Conservation (phyloP, 2,888 invertebrate species). For the Dendrolimus pini region DNA sequence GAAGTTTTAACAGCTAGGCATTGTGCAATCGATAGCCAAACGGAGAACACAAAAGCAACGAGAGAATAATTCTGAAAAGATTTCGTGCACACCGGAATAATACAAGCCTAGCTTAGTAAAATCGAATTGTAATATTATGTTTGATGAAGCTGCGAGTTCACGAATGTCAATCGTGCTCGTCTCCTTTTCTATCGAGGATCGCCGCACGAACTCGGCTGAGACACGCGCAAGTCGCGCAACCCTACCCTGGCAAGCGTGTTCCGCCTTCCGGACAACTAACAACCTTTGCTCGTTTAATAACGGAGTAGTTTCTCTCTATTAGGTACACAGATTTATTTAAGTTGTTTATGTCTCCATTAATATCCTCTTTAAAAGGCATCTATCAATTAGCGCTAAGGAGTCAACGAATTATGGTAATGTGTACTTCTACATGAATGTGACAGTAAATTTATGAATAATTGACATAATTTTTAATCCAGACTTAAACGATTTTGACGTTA, state of each 20-base stretch:
- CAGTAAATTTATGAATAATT: too few relatives aligned
- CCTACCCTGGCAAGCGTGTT: slow-evolving; percentile 5
- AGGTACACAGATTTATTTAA: too few relatives aligned
- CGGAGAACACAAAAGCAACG: background rate
- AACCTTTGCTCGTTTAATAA: slow-evolving; percentile 5
- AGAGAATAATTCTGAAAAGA: background rate
- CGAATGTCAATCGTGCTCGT: slow-evolving; percentile 55
- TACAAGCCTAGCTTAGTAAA: slow-evolving; percentile 18
- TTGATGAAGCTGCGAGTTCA: slow-evolving; percentile 42
- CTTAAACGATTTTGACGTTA: too few relatives aligned
- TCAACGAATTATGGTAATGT: too few relatives aligned
- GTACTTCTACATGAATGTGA: too few relatives aligned
- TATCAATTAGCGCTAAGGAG: too few relatives aligned
- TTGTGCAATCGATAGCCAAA: slow-evolving; percentile 1
- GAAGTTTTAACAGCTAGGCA: background rate
- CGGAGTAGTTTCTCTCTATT: too few relatives aligned
- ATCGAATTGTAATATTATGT: slow-evolving; percentile 39
- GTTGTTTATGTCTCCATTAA: too few relatives aligned
- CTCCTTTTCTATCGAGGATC: slow-evolving; percentile 58
- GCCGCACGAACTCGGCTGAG: slow-evolving; percentile 46
- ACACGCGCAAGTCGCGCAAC: slow-evolving; percentile 20
- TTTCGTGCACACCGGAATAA: slow-evolving; percentile 1
- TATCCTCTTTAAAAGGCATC: too few relatives aligned
- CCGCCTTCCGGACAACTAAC: background rate
- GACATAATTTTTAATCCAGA: too few relatives aligned